Base-by-base conservation (phyloP, 1,140 invertebrate genomes). In the Drosophila yakuba region DNA sequence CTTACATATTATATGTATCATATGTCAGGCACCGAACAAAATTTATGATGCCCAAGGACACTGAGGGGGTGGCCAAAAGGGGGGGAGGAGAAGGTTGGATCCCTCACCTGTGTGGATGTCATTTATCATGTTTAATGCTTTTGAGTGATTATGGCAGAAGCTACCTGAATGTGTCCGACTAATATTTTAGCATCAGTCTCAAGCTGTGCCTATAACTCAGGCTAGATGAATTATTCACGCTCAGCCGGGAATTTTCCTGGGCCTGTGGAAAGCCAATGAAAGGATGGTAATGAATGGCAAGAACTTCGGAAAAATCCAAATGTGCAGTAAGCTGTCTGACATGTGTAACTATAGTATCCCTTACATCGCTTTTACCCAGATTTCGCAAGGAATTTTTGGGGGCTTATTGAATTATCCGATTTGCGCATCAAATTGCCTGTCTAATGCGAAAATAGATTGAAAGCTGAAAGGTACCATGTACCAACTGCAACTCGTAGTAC, bases 121-220 rank as follows among this genome's bases (percentile, higher is more conserved):
- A 82, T 85, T 88, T 88, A 82, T 85, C 83, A 85, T 82, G 61
- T 86, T 88, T 88, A 85, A 85, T 85, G 80, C 78, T 64, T 82
- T 64, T 88, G 82, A 85, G 83, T 85, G 82, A 85, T 85, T 85
- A 85, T 85, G 79, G 64, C 47, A 78, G 68, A 78, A 72, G 71
- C 73, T 75, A 75, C 73, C 72, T 75, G 59, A 54, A 43, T 43
- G 48, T 59, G 23, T 45, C 35, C 60, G 14, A 74, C 81, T 86
- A 85, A 85, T 85, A 88, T 78, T 80, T 85, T 82, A 82, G 83
- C 78, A 82, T 72, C 69, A 61, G 52, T 61, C 74, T 82, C 69
- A 78, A 78, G 64, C 69, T 58, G 60, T 45, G 74, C 60, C 73
- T 68, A 82, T 86, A 86, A 78, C 60, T 86, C 61, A 60, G 36